phyloP scores from a whole-genome alignment of 2,888 invertebrate species.

The Dolomedes plantarius region DNA sequence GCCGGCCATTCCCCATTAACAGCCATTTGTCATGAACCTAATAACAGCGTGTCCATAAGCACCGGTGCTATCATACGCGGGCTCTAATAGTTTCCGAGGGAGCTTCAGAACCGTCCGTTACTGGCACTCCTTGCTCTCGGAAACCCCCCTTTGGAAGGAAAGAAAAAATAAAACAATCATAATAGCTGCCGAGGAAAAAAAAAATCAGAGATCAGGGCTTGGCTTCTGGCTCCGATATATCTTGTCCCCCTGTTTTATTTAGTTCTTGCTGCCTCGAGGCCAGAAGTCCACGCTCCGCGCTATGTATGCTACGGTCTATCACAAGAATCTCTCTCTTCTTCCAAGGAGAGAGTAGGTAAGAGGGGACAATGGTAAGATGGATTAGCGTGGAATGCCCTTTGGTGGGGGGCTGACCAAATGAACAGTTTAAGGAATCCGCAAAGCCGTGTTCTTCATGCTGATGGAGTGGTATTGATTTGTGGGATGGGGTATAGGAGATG shows the following conservation, averaged over 20 bases:
- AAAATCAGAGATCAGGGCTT: slow-evolving; percentile 34
- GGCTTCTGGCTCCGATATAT: slow-evolving; percentile 31
- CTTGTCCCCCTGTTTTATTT: slow-evolving; percentile 2
- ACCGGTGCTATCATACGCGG: slow-evolving; percentile 50
- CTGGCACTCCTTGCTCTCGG: slow-evolving; percentile 57
- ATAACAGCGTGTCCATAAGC: slow-evolving; percentile 70
- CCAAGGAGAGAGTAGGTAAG: neutral
- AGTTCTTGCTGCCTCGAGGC: neutral
- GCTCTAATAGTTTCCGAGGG: slow-evolving; percentile 58
- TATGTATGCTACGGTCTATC: neutral
- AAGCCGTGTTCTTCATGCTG: neutral
- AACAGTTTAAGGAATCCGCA: slow-evolving; percentile 48
- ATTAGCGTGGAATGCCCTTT: slow-evolving; percentile 40
- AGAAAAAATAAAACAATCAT: neutral
- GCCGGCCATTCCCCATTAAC: slow-evolving; percentile 58
- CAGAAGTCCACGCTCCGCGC: too few species aligned
- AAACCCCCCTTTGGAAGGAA: neutral
- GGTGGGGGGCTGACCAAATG: slow-evolving; percentile 27
- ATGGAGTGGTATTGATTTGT: slow-evolving; percentile 48
- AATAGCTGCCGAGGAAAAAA: neutral
- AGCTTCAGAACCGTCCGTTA: slow-evolving; percentile 40
- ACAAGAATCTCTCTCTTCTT: neutral
- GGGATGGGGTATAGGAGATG: slow-evolving; percentile 7
- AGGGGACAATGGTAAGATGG: slow-evolving; percentile 40
- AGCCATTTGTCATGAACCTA: slow-evolving; percentile 66